phyloP scores from a whole-genome alignment of 2,113 vertebrate genomes.

The Felis chaus region DNA sequence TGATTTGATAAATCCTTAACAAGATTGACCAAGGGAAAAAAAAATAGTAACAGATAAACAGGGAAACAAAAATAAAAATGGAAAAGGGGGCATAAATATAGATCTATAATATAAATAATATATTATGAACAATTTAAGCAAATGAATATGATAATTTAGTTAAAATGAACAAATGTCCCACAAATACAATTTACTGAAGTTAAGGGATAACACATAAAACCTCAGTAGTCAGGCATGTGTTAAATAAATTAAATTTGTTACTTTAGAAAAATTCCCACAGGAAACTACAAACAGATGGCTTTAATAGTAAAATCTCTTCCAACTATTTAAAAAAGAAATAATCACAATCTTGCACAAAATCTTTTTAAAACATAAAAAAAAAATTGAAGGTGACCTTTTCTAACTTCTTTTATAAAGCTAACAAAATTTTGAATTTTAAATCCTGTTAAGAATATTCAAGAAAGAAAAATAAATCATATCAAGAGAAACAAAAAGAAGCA shows the following conservation, averaged over 20 bases:
- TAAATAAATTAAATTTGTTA: conserved; percentile 50
- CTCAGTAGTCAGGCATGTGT: conserved; percentile 22
- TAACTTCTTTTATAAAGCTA: neutral
- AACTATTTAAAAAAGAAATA: conserved; percentile 41
- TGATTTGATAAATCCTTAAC: neutral
- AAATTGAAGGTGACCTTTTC: neutral
- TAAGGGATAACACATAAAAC: neutral
- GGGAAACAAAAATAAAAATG: neutral
- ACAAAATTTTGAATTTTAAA: neutral
- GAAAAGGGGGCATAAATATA: neutral
- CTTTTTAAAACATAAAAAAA: conserved; percentile 3
- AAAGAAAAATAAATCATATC: neutral
- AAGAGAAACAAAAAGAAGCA: neutral
- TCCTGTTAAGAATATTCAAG: neutral
- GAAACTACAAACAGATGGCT: conserved; percentile 53
- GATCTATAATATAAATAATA: neutral
- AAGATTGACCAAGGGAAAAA: neutral
- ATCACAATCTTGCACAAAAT: neutral
- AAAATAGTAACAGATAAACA: neutral
- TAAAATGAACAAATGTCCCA: neutral
- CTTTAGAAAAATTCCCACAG: neutral
- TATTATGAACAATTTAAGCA: neutral
- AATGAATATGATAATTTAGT: neutral
- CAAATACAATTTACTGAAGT: conserved; percentile 25
- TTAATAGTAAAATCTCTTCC: conserved; percentile 13